Evolutionary conservation across 2,113 vertebrate species (phyloP), one percentile per base, ranked within the genome.

Genomic region (Poicephalus gulielmi): DNA sequence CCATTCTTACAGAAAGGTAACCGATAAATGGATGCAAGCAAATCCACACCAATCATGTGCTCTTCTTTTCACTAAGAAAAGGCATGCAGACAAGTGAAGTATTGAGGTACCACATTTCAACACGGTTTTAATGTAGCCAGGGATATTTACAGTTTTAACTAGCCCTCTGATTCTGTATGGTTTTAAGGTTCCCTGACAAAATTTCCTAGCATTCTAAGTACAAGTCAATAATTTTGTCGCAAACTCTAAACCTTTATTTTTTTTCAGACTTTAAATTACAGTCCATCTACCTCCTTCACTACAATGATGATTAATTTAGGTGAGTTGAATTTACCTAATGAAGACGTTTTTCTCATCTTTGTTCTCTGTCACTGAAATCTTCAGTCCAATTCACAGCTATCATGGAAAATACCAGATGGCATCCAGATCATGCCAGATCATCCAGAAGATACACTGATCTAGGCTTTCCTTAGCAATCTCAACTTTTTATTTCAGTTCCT

Each of bases 31-130:
- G 22, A 66, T 31, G 28, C 6, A 55, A 35, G 31, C 6, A 91
- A 91, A 69, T 15, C 5, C 39, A 47, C 6, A 68, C 4, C 13
- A 35, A 30, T 15, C 35, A n/a, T 0, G 2, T 3, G 4, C 2
- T 67, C 20, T 63, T 74, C 10, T 53, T 50, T 80, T 88, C 35
- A 60, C 18, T 41, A 49, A 31, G 17, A 63, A 86, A 88, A 74
- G 3, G 3, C 6, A 46, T 24, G 33, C 5, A 70, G 47, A 55
- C 6, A 73, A 75, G 5, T 27, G 13, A 78, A 73, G 4, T 50
- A 62, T 44, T 86, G 19, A 43, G 6, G 13, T 43, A 20, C 10
- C 10, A 27, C 52, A 62, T 47, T 74, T 75, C 53, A 62, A 55
- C 9, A 27, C 22, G 13, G 1, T 35, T 91, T 43, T 53, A 78